A percentile compares a stretch with the other conserved stretches of the same genome.
These are phyloP conservation scores for Oreochromis tanganicae DNA, from an alignment of 2,113 vertebrate species.

Conservation along the genomic window DNA sequence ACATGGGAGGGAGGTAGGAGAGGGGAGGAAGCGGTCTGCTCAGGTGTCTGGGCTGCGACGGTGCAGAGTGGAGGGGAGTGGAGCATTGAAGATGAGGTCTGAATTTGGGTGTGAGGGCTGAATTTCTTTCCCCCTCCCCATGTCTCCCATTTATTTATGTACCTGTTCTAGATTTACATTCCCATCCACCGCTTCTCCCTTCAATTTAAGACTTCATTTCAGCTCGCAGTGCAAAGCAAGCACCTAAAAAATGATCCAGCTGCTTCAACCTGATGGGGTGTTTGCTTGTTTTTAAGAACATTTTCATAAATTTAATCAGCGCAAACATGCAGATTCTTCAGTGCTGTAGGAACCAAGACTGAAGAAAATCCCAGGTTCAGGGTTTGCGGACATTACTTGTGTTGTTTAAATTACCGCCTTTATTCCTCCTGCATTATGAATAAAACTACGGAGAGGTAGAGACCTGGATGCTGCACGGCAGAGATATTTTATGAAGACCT, in stretches of 20 bases:
- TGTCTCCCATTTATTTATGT: background rate
- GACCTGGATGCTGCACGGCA: background rate
- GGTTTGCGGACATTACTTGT: background rate
- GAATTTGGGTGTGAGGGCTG: background rate
- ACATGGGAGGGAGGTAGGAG: background rate
- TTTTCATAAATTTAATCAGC: background rate
- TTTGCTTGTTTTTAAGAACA: background rate
- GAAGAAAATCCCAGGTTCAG: background rate
- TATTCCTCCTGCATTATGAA: background rate
- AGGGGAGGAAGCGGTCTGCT: slow-evolving; percentile 13
- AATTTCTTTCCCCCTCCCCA: background rate
- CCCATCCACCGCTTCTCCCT: background rate
- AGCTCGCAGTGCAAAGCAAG: background rate
- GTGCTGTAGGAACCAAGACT: background rate
- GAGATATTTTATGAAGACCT: slow-evolving; percentile 32
- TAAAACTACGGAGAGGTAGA: background rate
- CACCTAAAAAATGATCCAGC: background rate
- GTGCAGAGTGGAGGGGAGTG: slow-evolving; percentile 14
- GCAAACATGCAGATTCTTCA: background rate
- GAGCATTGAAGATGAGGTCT: background rate
- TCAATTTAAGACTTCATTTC: background rate
- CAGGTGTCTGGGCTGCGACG: slow-evolving; percentile 57
- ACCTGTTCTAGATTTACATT: background rate
- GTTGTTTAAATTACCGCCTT: background rate
- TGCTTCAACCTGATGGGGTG: background rate